phyloP scores from a whole-genome alignment of 2,797 vertebrate species.

The Synanceia verrucosa region DNA sequence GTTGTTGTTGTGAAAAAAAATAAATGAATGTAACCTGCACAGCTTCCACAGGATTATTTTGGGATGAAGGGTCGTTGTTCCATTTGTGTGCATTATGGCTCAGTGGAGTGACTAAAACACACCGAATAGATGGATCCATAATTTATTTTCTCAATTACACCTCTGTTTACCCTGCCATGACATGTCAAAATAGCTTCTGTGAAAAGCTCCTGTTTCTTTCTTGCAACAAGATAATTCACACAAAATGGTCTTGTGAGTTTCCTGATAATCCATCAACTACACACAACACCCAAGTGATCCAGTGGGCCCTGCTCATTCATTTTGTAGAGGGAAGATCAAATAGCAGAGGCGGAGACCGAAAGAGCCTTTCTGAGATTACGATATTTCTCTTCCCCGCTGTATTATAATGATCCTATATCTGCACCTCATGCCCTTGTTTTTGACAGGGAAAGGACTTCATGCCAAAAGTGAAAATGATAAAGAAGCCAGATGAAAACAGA shows the following conservation, averaged over 20 bases:
- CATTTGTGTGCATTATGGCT: neutral
- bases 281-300: slow-evolving; percentile 17
- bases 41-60: no score
- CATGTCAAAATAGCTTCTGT: neutral
- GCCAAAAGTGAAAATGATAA: slow-evolving; percentile 44
- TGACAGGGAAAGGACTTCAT: slow-evolving; percentile 53
- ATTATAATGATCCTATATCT: slow-evolving; percentile 63
- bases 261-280: slow-evolving; percentile 38
- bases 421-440: slow-evolving; percentile 55
- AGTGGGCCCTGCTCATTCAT: slow-evolving; percentile 23
- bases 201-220: neutral
- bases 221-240: neutral
- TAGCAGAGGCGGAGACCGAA: slow-evolving; percentile 21
- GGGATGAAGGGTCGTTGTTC: neutral
- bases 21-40: no score
- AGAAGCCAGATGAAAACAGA: slow-evolving; percentile 37
- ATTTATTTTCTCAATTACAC: neutral
- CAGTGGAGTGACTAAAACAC: neutral
- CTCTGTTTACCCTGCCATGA: neutral
- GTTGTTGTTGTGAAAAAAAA: neutral
- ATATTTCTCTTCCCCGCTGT: slow-evolving; percentile 56
- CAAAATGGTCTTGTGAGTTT: neutral
- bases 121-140: neutral
- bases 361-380: slow-evolving; percentile 52
- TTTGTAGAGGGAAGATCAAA: slow-evolving; percentile 46